Conservation (phyloP, 2,797 vertebrate genomes). For the Corythornis leucogaster region DNA sequence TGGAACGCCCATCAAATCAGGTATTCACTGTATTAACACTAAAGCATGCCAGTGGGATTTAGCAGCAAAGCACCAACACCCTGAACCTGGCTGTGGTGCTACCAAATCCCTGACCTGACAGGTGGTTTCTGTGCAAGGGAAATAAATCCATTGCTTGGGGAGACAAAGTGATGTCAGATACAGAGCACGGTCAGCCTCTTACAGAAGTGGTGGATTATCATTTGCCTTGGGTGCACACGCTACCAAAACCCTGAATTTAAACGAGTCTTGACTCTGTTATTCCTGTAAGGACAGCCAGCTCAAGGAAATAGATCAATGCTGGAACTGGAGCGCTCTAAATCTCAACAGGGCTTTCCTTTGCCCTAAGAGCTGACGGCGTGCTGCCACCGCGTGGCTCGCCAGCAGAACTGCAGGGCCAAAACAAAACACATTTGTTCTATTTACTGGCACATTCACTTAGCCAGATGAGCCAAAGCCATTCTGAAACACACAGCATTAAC, state of each 20-base stretch:
- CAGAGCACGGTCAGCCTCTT: background rate
- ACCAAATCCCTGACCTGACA: background rate
- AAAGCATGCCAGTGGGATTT: background rate
- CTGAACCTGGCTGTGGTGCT: background rate
- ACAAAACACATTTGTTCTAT: background rate
- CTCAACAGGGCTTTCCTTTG: background rate
- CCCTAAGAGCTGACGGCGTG: background rate
- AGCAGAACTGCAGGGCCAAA: background rate
- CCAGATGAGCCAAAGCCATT: background rate
- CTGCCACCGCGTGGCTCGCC: slow-evolving; percentile 62
- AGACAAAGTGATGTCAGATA: background rate
- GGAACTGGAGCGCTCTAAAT: background rate
- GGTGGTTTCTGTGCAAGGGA: background rate
- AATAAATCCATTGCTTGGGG: background rate
- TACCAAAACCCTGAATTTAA: background rate
- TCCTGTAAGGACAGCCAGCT: background rate
- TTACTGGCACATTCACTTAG: background rate
- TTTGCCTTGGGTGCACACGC: background rate
- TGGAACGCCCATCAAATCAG: background rate
- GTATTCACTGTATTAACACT: background rate
- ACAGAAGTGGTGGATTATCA: background rate
- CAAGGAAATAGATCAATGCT: background rate
- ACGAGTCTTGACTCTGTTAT: background rate
- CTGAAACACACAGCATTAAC: background rate
- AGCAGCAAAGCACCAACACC: background rate